Evolutionary conservation across 2,888 invertebrate species (phyloP).

Genomic region (Andrena camellia): DNA sequence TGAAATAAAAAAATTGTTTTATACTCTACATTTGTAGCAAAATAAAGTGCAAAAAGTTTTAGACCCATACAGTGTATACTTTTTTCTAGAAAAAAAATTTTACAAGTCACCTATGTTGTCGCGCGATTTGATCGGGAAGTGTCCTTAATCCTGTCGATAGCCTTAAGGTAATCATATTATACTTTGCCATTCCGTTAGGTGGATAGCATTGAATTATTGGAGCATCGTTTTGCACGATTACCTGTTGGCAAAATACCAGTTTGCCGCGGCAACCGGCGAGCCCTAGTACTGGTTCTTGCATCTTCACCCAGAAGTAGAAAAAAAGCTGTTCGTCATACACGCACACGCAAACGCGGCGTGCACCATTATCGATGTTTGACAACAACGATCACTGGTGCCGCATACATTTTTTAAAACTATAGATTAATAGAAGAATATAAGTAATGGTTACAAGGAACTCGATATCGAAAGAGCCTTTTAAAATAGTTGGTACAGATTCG

Average conservation of each 20-base stretch:
- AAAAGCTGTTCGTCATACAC: conserved; percentile 36
- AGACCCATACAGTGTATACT: no score
- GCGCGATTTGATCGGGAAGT: no score
- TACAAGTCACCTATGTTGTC: no score
- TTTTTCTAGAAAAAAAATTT: no score
- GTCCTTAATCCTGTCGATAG: not conserved
- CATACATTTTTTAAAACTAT: not conserved
- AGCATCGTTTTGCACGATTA: conserved; percentile 65
- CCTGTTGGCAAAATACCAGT: conserved; percentile 59
- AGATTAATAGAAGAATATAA: not conserved
- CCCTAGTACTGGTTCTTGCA: conserved; percentile 47
- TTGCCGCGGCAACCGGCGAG: conserved; percentile 35
- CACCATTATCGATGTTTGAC: conserved; percentile 6
- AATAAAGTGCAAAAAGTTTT: no score
- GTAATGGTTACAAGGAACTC: no score
- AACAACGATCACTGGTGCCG: not conserved
- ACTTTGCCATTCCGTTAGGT: conserved; percentile 59
- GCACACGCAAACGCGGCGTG: not conserved
- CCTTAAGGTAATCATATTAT: conserved; percentile 29
- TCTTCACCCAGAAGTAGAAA: conserved; percentile 50
- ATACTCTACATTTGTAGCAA: no score
- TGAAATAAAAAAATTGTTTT: no score
- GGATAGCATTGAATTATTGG: conserved; percentile 65
- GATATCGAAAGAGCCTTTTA: no score
- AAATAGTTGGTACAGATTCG: no score